Conservation (phyloP, 2,797 vertebrate species). For the Lepilemur septentrionalis region DNA sequence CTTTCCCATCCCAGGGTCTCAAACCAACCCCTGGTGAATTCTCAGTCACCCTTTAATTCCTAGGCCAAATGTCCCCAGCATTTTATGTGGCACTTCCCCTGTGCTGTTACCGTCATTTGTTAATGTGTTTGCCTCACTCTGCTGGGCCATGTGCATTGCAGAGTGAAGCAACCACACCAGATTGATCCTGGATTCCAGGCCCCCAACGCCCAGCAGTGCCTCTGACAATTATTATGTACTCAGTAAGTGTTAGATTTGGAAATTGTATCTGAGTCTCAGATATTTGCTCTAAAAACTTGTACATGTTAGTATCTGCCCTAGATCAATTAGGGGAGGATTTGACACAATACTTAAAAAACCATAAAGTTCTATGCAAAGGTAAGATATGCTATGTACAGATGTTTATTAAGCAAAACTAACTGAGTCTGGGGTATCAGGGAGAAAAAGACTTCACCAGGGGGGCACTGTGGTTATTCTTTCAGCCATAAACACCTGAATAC, state of each 20-base stretch:
- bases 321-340: neutral
- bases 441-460: neutral
- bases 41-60: neutral
- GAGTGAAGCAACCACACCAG: neutral
- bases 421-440: neutral
- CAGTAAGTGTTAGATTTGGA: neutral
- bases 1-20: neutral
- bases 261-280: neutral
- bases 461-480: no score
- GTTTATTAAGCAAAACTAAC: neutral
- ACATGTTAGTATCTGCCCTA: neutral
- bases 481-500: neutral
- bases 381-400: neutral
- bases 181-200: neutral
- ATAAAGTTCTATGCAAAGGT: neutral
- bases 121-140: neutral
- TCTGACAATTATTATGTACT: neutral
- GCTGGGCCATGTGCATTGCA: neutral
- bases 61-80: neutral
- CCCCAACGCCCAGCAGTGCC: no score
- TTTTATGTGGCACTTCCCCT: neutral
- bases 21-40: neutral
- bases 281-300: neutral
- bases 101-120: neutral
- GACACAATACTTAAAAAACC: conserved; percentile 21